Evolutionary conservation across 1,140 invertebrate species (phyloP).

Genomic region (Odontomachus brunneus): DNA sequence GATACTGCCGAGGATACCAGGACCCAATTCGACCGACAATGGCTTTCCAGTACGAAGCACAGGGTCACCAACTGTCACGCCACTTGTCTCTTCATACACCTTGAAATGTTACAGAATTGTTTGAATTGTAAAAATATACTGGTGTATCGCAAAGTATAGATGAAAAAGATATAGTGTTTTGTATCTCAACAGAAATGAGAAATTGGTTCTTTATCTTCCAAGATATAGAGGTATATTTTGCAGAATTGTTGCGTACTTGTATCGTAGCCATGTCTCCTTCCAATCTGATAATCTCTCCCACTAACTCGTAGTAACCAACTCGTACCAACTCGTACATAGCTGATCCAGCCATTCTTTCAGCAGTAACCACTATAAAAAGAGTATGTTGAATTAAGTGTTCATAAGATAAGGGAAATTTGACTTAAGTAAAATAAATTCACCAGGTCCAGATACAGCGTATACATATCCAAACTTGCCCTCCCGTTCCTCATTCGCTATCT

Average conservation of each 20-base stretch:
- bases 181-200: conserved; percentile 19
- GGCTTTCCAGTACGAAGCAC: conserved; percentile 99
- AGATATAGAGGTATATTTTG: not conserved
- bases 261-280: conserved; percentile 99
- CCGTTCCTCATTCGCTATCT: conserved; percentile 93
- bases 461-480: conserved; percentile 97
- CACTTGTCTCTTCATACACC: conserved; percentile 99
- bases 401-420: not conserved
- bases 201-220: no score
- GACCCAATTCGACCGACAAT: conserved; percentile 99
- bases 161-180: not conserved
- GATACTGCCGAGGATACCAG: conserved; percentile 99
- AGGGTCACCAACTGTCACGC: conserved; percentile 99
- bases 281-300: conserved; percentile 99
- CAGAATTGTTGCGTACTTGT: conserved; percentile 87
- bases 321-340: conserved; percentile 99
- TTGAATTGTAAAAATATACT: not conserved
- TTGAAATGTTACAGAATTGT: conserved; percentile 74
- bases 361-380: conserved; percentile 95
- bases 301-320: conserved; percentile 98
- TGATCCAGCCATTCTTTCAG: conserved; percentile 99
- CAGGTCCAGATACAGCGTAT: conserved; percentile 98
- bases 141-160: not conserved
- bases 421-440: conserved; percentile 87
- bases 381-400: conserved; percentile 18